These are phyloP conservation scores for Xylocampa areola DNA, from an alignment of 2,888 invertebrate genomes.

Conservation along the genomic window DNA sequence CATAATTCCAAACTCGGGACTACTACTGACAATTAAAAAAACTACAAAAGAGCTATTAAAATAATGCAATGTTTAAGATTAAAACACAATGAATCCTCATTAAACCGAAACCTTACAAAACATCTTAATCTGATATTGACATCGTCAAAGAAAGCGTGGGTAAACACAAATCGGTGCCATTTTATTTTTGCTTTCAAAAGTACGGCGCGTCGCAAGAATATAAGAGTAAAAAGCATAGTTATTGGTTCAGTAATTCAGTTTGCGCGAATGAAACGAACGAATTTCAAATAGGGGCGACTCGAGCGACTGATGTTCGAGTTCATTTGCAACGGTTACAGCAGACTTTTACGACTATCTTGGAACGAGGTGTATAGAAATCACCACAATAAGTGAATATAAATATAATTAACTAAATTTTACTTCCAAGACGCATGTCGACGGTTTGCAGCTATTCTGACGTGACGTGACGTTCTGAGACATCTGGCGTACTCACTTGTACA, in stretches of 20 bases:
- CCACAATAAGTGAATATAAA: no score
- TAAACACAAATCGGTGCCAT: conserved; percentile 10
- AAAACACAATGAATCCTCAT: no score
- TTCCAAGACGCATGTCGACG: no score
- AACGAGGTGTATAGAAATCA: neutral
- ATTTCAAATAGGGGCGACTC: conserved; percentile 42
- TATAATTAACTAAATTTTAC: no score
- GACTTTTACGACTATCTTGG: conserved; percentile 9
- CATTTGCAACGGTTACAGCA: conserved; percentile 35
- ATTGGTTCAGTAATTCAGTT: conserved; percentile 53
- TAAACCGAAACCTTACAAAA: neutral
- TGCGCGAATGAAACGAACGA: conserved; percentile 38
- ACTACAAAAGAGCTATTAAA: no score
- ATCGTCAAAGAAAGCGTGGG: neutral
- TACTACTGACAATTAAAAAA: no score
- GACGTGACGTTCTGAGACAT: no score
- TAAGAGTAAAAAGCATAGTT: conserved; percentile 48
- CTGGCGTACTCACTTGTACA: no score
- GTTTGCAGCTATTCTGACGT: no score
- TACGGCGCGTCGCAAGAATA: conserved; percentile 23
- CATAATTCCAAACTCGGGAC: no score
- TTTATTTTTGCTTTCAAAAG: conserved; percentile 35
- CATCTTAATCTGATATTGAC: neutral
- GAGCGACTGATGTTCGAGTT: conserved; percentile 10
- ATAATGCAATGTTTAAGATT: no score